phyloP scores from a whole-genome alignment of 2,888 invertebrate species.

The Punctoribates punctum region DNA sequence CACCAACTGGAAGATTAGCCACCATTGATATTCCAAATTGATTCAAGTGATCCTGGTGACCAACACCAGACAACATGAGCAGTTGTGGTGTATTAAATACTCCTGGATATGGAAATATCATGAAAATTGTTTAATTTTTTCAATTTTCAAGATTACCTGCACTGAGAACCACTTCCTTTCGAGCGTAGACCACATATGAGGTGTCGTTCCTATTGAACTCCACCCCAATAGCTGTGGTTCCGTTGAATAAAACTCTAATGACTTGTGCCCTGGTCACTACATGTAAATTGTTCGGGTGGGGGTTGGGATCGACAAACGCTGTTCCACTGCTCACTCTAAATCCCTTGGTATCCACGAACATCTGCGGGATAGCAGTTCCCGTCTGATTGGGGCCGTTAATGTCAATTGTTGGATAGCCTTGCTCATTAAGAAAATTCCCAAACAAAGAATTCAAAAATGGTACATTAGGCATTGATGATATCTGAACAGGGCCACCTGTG shows the following conservation, averaged over 20 bases:
- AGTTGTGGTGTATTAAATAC: too few species aligned
- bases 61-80: too few species aligned
- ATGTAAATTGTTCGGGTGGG: constrained; percentile 19
- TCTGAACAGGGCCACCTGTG: neutral
- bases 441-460: too few species aligned
- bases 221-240: constrained; percentile 19
- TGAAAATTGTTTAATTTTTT: too few species aligned
- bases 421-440: too few species aligned
- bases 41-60: too few species aligned
- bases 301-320: constrained; percentile 20
- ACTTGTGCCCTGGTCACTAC: constrained; percentile 27
- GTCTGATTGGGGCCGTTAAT: constrained; percentile 4
- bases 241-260: constrained; percentile 22
- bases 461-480: too few species aligned
- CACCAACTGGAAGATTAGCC: too few species aligned
- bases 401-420: neutral
- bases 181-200: neutral
- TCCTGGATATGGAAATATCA: too few species aligned
- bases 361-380: constrained; percentile 13
- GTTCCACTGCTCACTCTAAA: neutral
- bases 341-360: neutral
- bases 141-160: too few species aligned
- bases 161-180: neutral
- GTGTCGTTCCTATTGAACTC: neutral
- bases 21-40: too few species aligned